Evolutionary conservation across 2,888 invertebrate genomes (phyloP).

Genomic region (Noctua janthina): DNA sequence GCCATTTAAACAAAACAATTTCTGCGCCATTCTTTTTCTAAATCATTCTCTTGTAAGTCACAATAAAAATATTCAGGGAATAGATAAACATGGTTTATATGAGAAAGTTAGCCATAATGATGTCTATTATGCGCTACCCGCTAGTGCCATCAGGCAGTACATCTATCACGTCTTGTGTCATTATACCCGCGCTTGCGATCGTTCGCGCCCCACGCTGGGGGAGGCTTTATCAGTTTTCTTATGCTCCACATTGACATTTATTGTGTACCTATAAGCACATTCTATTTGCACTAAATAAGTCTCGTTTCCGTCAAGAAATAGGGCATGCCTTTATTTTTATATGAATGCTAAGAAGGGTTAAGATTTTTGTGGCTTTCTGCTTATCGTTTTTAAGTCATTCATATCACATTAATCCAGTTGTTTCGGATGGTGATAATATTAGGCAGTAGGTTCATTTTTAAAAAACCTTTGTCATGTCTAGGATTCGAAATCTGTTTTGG

Average conservation of each 20-base stretch:
- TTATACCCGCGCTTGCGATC: slow-evolving; percentile 49
- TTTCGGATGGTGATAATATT: neutral
- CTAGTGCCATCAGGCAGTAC: slow-evolving; percentile 56
- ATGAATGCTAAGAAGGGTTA: neutral
- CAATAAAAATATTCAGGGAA: slow-evolving; percentile 53
- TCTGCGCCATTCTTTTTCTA: neutral
- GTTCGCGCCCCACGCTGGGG: slow-evolving; percentile 36
- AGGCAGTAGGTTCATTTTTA: neutral
- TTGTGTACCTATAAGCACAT: slow-evolving; percentile 44
- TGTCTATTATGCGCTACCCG: slow-evolving; percentile 54
- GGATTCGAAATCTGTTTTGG: neutral
- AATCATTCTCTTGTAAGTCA: neutral
- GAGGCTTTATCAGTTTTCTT: slow-evolving; percentile 50
- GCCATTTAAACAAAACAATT: neutral
- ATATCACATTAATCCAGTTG: neutral
- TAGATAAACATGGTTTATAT: slow-evolving; percentile 48
- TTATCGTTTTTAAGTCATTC: neutral
- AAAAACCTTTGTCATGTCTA: neutral
- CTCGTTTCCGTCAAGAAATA: slow-evolving; percentile 16
- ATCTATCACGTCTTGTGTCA: slow-evolving; percentile 60
- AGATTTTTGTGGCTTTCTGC: neutral
- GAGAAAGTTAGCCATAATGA: slow-evolving; percentile 54
- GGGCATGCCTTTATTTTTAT: slow-evolving; percentile 9
- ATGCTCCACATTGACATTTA: slow-evolving; percentile 48
- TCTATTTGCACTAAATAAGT: slow-evolving; percentile 54